Base-by-base conservation (phyloP, 2,888 invertebrate species). In the Spodoptera littoralis region DNA sequence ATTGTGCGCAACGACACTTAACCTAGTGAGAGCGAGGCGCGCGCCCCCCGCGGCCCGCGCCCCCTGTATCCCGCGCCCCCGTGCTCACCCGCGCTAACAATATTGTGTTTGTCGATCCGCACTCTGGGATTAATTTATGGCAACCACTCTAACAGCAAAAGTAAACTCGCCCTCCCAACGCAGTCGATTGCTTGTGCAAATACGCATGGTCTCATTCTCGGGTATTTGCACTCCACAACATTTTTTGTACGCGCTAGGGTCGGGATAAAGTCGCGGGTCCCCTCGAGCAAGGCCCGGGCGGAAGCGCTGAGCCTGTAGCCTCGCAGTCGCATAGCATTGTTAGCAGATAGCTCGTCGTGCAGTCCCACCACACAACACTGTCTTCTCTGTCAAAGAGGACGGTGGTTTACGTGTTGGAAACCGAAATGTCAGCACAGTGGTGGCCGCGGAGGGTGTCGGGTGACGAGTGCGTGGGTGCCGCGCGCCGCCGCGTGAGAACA, bases 41-140 rank as follows among this genome's bases (percentile, higher is more conserved):
- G 22, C 58, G 42, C 70, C n/a, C 57, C 64, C 22, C 56, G 24
- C 60, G 8, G 45, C 27, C 52, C 36, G 47, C 30, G 4, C 57
- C 27, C 11, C 3, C 36, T 43, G 12, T 43, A 11, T 55, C 56
- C 18, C 48, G 44, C 48, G 9, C 47, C 3, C 47, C 52, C n/a
- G 11, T 47, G 24, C 59, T n/a, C 55, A 44, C 51, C 9, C 36
- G 27, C 52, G 60, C 56, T 68, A 70, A 73, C 79, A 66, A 73
- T 57, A 57, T 72, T 71, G 61, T 77, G 71, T 85, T 85, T 85
- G 83, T 79, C 77, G 78, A 83, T 84, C 77, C 74, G 72, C 74
- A 73, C 73, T 59, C 67, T 80, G 65, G 77, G 78, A 82, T 85
- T 88, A 87, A 89, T 90, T 89, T 89, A 88, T 86, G 87, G 83